Evolutionary conservation across 2,113 vertebrate species (phyloP).

Genomic region (Malurus elegans): DNA sequence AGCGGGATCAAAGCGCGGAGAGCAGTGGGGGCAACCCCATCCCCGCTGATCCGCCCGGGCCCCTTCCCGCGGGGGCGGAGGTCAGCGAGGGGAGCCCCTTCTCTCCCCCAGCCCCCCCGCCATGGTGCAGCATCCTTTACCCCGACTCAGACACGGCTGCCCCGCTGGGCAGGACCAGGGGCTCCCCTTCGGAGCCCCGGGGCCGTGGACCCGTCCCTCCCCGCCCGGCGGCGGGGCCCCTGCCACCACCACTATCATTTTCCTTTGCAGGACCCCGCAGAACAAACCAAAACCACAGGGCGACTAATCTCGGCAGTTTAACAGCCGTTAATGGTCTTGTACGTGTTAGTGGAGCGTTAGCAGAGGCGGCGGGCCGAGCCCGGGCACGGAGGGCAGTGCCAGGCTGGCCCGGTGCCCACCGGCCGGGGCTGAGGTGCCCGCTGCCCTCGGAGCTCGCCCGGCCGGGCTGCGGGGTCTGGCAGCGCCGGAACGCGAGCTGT

Average conservation of each 20-base stretch:
- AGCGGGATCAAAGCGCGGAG: neutral
- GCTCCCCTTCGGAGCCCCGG: neutral
- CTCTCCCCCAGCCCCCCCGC: neutral
- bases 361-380: neutral
- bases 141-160: neutral
- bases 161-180: neutral
- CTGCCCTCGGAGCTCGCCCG: neutral
- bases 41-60: neutral
- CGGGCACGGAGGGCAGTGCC: neutral
- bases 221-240: neutral
- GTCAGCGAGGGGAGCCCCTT: neutral
- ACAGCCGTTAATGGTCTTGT: neutral
- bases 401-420: neutral
- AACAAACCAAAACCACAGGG: neutral
- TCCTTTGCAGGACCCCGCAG: neutral
- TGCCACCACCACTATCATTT: neutral
- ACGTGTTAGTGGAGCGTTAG: neutral
- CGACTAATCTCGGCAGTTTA: neutral
- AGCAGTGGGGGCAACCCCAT: neutral
- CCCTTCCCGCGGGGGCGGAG: neutral
- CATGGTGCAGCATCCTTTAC: too few relatives aligned
- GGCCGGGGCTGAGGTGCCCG: neutral
- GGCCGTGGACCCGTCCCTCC: neutral
- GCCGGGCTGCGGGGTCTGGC: neutral
- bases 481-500: neutral